Percentiles rank a stretch among this genome's conserved stretches.
Conservation (phyloP, 2,113 vertebrate species). For the Polypterus bichir region DNA sequence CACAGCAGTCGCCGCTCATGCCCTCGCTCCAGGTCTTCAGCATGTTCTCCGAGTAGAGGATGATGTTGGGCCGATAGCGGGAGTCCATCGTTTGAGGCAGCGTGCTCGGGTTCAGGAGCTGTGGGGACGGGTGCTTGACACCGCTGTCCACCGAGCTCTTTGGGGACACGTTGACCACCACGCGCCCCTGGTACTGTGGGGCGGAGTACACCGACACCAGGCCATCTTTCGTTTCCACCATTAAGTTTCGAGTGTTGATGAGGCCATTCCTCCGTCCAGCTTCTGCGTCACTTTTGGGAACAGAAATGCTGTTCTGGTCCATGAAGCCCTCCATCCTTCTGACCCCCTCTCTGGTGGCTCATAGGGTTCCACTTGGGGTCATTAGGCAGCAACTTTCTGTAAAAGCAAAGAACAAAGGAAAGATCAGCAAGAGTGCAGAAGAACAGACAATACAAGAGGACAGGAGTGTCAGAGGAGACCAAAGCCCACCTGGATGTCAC, state of each 20-base stretch:
- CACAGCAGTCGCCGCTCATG: conserved; percentile 63
- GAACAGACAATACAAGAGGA: too few relatives aligned
- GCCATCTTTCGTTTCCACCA: conserved; percentile 57
- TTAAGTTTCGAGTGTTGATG: conserved; percentile 68
- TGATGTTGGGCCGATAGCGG: conserved; percentile 60
- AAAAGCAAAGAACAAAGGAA: too few relatives aligned
- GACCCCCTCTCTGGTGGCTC: too few relatives aligned
- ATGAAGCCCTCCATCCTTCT: conserved; percentile 46
- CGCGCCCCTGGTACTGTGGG: conserved; percentile 62
- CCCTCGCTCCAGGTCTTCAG: conserved; percentile 65
- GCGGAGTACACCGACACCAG: conserved; percentile 64
- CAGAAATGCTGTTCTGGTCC: conserved; percentile 41
- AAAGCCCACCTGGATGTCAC: too few relatives aligned
- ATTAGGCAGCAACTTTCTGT: too few relatives aligned
- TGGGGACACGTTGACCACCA: conserved; percentile 31
- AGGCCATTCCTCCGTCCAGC: conserved; percentile 63
- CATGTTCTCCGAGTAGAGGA: conserved; percentile 68
- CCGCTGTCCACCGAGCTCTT: conserved; percentile 27
- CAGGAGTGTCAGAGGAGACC: too few relatives aligned
- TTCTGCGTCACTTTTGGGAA: conserved; percentile 38
- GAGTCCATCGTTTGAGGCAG: conserved; percentile 61
- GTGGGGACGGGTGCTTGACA: conserved; percentile 47
- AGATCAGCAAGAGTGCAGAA: too few relatives aligned
- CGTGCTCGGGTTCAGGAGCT: conserved; percentile 70
- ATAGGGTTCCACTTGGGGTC: too few relatives aligned